These are phyloP conservation scores for Pogonomyrmex barbatus DNA, from an alignment of 1,140 invertebrate species.

Conservation along the genomic window DNA sequence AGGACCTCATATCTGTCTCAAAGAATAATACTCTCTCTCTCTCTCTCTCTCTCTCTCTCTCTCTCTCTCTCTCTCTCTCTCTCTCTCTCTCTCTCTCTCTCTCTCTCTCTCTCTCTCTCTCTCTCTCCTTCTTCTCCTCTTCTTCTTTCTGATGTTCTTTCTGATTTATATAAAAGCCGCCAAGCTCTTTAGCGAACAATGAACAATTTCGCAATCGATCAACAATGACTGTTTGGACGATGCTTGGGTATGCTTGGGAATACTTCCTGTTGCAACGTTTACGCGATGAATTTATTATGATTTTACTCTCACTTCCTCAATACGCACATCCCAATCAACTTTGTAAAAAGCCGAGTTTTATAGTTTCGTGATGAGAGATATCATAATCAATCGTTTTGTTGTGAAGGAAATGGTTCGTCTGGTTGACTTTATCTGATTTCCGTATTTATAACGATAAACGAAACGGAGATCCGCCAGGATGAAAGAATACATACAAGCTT, in stretches of 20 bases:
- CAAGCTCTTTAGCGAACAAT: not conserved
- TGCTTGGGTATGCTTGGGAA: not conserved
- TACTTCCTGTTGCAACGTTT: conserved; percentile 54
- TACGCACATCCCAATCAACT: conserved; percentile 14
- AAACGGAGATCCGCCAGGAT: not conserved
- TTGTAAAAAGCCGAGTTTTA: conserved; percentile 9
- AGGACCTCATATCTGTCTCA: conserved; percentile 56
- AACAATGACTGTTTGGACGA: conserved; percentile 42
- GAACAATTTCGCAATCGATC: conserved; percentile 42
- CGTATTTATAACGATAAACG: conserved; percentile 31
- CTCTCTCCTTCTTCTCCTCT: not conserved
- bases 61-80: not conserved
- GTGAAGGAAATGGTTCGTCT: conserved; percentile 1
- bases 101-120: not conserved
- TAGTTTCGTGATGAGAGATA: conserved; percentile 8
- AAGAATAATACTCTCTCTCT: not conserved
- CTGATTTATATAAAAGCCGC: conserved; percentile 52
- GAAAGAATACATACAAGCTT: not conserved
- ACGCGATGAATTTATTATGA: conserved; percentile 23
- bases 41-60: not conserved
- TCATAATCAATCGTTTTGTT: not conserved
- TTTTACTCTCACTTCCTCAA: conserved; percentile 44
- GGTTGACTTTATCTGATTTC: conserved; percentile 8
- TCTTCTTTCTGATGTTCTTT: conserved; percentile 4
- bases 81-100: not conserved